Base-by-base conservation (phyloP, 2,888 invertebrate genomes). In the Plagodis dolabraria region DNA sequence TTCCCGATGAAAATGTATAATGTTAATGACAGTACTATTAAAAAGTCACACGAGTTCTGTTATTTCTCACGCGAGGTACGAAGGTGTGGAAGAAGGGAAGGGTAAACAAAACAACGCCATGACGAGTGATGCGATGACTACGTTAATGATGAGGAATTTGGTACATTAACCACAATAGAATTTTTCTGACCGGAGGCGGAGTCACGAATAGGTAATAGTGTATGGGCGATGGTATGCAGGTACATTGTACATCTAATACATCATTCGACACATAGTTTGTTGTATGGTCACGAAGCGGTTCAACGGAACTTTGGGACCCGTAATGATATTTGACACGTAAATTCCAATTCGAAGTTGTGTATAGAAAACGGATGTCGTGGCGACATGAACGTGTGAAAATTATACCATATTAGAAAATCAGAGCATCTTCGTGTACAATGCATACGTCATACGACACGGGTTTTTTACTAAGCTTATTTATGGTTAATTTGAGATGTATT, bases 91-190 rank as follows among this genome's bases (percentile, higher is more conserved):
- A 75, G 73, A 78, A 80, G 80, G 80, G 79, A 77, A 76, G 71
- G 75, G 76, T 74, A 81, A 83, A 85, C 80, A 83, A 79, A 76
- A 77, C 76, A 71, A 75, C 70, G 75, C 72, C 70, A 79, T 75
- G 78, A 76, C 79, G 78, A 80, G 77, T 78, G 79, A 79, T 80
- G 76, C 77, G 79, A 79, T 81, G 82, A 78, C 79, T 77, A 80
- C 78, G 83, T 83, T 87, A 87, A 87, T 86, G 85, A 87, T 83
- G 84, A 83, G 85, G 88, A 88, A 90, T 92, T 89, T 83, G 86
- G 90, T 89, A 89, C 87, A 85, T 85, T 86, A 88, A 86, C 85
- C 87, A 90, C 91, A 87, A 88, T 89, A 90, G 87, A 89, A 87
- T 89, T 87, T 89, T 89, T 90, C 86, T 87, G 79, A 76, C 85